Conservation (phyloP, 2,888 invertebrate genomes). For the Patella caerulea region DNA sequence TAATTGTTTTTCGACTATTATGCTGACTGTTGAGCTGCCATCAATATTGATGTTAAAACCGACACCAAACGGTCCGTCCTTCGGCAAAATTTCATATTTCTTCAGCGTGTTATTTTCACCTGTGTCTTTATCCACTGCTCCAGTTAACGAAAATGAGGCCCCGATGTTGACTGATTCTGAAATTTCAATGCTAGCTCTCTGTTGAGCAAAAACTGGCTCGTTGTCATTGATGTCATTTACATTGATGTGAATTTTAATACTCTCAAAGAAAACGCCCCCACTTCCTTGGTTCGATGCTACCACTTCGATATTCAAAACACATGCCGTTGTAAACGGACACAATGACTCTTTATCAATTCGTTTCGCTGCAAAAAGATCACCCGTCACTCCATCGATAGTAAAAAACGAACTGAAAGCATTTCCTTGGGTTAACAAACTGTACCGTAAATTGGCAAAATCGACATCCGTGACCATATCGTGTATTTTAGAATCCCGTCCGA, state of each 20-base stretch:
- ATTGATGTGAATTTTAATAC: slow-evolving; percentile 55
- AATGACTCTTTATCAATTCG: slow-evolving; percentile 52
- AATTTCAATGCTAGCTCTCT: slow-evolving; percentile 44
- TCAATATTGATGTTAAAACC: slow-evolving; percentile 47
- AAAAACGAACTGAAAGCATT: slow-evolving; percentile 45
- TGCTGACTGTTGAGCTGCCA: slow-evolving; percentile 53
- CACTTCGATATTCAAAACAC: slow-evolving; percentile 50
- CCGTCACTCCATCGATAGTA: slow-evolving; percentile 47
- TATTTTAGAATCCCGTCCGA: slow-evolving; percentile 52
- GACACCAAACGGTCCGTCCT: slow-evolving; percentile 50
- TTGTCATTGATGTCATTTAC: slow-evolving; percentile 67
- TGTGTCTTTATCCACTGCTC: slow-evolving; percentile 56
- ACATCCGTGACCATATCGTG: slow-evolving; percentile 39
- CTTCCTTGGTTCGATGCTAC: slow-evolving; percentile 47
- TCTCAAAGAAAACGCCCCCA: slow-evolving; percentile 45
- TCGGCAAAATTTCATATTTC: slow-evolving; percentile 51
- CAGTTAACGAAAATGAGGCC: slow-evolving; percentile 46
- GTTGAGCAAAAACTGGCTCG: slow-evolving; percentile 53
- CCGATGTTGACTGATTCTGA: slow-evolving; percentile 52
- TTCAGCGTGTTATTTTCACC: slow-evolving; percentile 52
- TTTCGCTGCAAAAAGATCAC: slow-evolving; percentile 44
- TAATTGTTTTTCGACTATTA: slow-evolving; percentile 45
- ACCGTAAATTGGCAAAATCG: slow-evolving; percentile 44
- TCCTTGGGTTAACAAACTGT: slow-evolving; percentile 51
- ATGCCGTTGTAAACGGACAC: slow-evolving; percentile 46